Evolutionary conservation across 30 jellyfish, hydroid and myxozoan genomes (phyloP), one percentile per base, ranked within the genome.

Genomic region (Aurelia aurita): DNA sequence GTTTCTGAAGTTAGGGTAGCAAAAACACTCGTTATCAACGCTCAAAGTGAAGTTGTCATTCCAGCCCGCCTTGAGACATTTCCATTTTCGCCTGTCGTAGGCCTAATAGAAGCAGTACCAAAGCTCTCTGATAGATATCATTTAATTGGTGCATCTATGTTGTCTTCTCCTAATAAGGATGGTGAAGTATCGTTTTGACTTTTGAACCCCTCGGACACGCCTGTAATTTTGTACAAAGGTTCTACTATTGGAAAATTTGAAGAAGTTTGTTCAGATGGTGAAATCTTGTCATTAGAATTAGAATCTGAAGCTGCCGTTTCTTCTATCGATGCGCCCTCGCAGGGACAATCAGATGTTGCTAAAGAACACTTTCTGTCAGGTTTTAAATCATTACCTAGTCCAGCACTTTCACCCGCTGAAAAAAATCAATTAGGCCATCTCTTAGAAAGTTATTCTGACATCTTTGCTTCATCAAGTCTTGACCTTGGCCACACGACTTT

Each of bases 31-130:
- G 44, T 32, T 5, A 32, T 32, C 5, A 5, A 32, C 5, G 44
- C 44, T 1, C 5, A 60, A 3, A 13, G 79, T 66, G 79, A 66
- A 66, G 79, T 54, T 0, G 19, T 66, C 10, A 66, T 66, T 66
- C 79, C 79, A 26, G 44, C 44, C 44, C 44, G 44, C 44, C 44
- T 32, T 32, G 44, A 32, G 44, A 32, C 44, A 2, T 32, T 5
- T 32, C 44, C 44, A 32, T 32, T 32, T 32, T 32, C 44, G 44
- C 44, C 44, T 32, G 44, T 32, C 2, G 44, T 32, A 32, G 44
- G 44, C 44, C 44, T 32, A 32, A 32, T 32, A 32, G 44, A 32
- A 32, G 44, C 44, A 32, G 44, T 32, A 5, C 44, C 44, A 32
- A 32, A 32, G 5, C 44, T 32, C 5, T 32, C 44, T 32, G 44